A percentile compares a stretch with the other conserved stretches of the same genome.
phyloP scores from a whole-genome alignment of 2,113 vertebrate species.

The Saimiri boliviensis region DNA sequence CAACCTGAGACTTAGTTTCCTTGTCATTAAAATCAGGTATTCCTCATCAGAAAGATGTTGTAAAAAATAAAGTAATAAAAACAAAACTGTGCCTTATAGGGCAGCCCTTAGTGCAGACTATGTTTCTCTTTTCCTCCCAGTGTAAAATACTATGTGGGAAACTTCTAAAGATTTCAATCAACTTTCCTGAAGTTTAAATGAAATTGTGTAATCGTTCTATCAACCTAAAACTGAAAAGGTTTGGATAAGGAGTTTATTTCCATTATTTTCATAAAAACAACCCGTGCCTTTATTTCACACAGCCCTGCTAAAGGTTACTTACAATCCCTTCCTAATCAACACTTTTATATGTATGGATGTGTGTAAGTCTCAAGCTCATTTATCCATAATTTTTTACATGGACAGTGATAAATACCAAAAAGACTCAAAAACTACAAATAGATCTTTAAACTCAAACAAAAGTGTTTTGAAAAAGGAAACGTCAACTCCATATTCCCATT shows the following conservation, averaged over 20 bases:
- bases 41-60: slow-evolving; percentile 38
- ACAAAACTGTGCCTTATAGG: not conserved
- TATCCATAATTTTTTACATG: not conserved
- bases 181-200: not conserved
- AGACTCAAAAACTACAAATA: not conserved
- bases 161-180: slow-evolving; percentile 26
- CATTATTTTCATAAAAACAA: slow-evolving; percentile 48
- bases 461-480: not conserved
- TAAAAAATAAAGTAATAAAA: slow-evolving; percentile 41
- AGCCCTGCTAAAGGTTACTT: not conserved
- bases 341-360: not conserved
- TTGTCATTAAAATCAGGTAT: slow-evolving; percentile 21
- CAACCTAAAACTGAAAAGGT: slow-evolving; percentile 3
- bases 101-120: not conserved
- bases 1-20: not conserved
- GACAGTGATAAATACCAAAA: not conserved
- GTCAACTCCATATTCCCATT: not conserved
- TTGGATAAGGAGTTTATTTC: not conserved
- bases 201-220: not conserved
- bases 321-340: not conserved
- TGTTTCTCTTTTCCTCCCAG: not conserved
- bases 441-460: slow-evolving; percentile 50
- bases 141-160: slow-evolving; percentile 19
- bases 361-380: slow-evolving; percentile 10
- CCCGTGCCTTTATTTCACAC: slow-evolving; percentile 30